Evolutionary conservation across 64 coral and sea anemone species (phyloP).

Genomic region (Dendronephthya gigantea): DNA sequence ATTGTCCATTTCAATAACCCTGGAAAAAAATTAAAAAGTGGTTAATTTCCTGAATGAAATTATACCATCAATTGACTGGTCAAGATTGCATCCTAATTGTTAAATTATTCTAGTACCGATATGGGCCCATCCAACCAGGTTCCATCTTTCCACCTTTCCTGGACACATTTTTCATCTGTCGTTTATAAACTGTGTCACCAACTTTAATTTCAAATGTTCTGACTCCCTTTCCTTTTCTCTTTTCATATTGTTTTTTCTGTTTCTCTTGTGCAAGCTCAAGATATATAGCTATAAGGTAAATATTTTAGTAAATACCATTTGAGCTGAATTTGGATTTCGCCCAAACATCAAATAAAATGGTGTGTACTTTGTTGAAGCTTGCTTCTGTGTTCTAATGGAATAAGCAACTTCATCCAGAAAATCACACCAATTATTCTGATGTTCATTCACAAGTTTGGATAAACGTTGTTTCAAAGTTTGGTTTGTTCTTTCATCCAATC

Average conservation of each 20-base stretch:
- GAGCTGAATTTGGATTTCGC: neutral
- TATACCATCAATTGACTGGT: too few species aligned
- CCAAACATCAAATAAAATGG: constrained; percentile 6
- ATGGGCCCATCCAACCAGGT: constrained; percentile 10
- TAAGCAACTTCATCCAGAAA: neutral
- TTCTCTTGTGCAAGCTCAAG: neutral
- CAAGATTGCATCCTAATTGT: neutral
- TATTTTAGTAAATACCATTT: neutral
- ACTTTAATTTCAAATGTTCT: constrained; percentile 2
- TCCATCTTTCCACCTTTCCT: neutral
- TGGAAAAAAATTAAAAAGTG: neutral
- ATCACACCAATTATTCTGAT: neutral
- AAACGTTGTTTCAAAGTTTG: neutral
- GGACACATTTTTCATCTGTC: neutral
- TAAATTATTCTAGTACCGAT: neutral
- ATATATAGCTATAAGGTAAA: neutral
- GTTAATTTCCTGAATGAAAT: neutral
- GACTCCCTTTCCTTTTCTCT: neutral
- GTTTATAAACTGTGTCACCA: neutral
- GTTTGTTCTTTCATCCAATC: neutral
- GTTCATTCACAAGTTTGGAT: neutral
- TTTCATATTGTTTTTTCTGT: neutral
- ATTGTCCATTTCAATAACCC: neutral
- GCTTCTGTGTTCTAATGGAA: neutral
- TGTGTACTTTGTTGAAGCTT: neutral